These are phyloP conservation scores for Acipenser oxyrinchus DNA, from an alignment of 2,797 vertebrate species.

Conservation along the genomic window DNA sequence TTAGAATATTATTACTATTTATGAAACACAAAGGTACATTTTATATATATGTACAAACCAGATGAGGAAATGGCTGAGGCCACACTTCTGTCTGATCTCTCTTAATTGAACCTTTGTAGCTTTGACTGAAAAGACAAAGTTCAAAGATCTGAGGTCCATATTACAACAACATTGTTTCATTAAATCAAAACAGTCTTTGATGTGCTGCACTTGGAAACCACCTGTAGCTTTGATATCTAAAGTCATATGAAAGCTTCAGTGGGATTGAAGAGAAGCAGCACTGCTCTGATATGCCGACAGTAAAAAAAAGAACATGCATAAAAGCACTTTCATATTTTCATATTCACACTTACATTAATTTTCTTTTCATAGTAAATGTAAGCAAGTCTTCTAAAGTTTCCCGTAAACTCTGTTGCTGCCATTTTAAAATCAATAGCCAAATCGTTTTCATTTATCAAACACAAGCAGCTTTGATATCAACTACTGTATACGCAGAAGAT, in stretches of 20 bases:
- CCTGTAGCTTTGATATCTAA: constrained; percentile 81
- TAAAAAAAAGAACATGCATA: constrained; percentile 22
- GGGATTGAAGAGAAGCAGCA: constrained; percentile 29
- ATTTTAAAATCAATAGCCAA: no score
- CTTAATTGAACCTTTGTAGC: constrained; percentile 78
- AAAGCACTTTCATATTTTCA: constrained; percentile 37
- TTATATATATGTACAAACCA: constrained; percentile 11
- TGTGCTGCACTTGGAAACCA: constrained; percentile 64
- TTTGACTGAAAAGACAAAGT: constrained; percentile 62
- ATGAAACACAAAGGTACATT: not conserved
- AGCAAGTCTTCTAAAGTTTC: no score
- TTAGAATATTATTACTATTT: not conserved
- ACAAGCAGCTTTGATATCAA: no score
- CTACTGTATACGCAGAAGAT: no score
- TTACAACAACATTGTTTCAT: constrained; percentile 65
- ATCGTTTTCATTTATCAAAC: no score
- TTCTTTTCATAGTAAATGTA: constrained; percentile 11
- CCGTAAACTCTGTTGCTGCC: no score
- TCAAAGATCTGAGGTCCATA: constrained; percentile 71
- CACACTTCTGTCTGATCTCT: constrained; percentile 59
- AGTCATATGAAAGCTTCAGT: constrained; percentile 48
- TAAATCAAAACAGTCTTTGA: constrained; percentile 74
- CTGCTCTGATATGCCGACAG: constrained; percentile 28
- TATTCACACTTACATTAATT: constrained; percentile 21
- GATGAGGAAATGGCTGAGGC: constrained; percentile 40